These are phyloP conservation scores for Peucedramus taeniatus DNA, from an alignment of 2,113 vertebrate species.

Conservation along the genomic window DNA sequence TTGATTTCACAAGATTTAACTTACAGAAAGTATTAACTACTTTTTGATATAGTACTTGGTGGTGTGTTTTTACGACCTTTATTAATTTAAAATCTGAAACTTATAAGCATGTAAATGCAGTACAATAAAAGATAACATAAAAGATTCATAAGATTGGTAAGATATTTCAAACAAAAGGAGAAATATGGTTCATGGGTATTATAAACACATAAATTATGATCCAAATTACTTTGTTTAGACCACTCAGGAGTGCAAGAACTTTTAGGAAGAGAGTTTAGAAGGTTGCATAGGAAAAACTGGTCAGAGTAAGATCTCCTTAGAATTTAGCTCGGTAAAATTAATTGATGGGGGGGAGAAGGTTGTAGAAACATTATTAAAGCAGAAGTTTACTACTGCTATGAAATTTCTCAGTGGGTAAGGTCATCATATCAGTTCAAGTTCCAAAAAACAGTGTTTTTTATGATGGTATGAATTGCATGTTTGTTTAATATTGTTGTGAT, in stretches of 20 bases:
- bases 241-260: background rate
- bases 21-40: background rate
- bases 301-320: background rate
- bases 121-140: background rate
- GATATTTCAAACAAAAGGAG: background rate
- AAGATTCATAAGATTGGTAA: slow-evolving; percentile 7
- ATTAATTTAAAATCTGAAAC: slow-evolving; percentile 35
- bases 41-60: background rate
- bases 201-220: background rate
- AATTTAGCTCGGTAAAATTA: background rate
- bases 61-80: background rate
- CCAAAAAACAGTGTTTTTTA: background rate
- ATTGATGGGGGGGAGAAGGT: background rate
- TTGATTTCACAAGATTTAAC: background rate
- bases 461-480: background rate
- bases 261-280: background rate
- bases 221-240: background rate
- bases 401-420: background rate
- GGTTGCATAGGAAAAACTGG: background rate
- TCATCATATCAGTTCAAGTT: slow-evolving; percentile 7
- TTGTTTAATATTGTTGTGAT: background rate
- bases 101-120: background rate
- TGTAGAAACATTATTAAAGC: background rate
- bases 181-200: background rate
- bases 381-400: background rate